Percentiles rank a stretch among this genome's conserved stretches.
Evolutionary conservation across 2,113 vertebrate species (phyloP).

Genomic region (Mormoops blainvillei): DNA sequence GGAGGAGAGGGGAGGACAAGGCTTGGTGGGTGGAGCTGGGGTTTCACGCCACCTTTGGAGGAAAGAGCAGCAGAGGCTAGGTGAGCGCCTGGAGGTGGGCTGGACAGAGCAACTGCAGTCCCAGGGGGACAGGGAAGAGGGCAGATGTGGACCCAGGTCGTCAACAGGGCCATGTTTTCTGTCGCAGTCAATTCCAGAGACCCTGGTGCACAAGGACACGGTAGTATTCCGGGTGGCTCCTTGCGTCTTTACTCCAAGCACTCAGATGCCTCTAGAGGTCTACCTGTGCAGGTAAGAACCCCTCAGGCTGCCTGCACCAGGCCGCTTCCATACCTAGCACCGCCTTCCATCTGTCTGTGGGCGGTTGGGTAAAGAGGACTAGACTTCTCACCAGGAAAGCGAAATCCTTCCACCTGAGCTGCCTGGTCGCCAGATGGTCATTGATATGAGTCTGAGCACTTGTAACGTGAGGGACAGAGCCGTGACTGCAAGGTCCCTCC

Average conservation of each 20-base stretch:
- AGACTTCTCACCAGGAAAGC: background rate
- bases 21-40: accelerated
- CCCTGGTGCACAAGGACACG: constrained; percentile 85
- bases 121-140: too few relatives aligned
- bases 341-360: background rate
- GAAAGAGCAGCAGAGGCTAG: background rate
- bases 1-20: accelerated
- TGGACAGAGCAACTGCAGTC: background rate
- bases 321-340: accelerated
- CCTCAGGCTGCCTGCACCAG: accelerated
- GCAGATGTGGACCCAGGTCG: accelerated
- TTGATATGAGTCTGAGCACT: accelerated
- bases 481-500: accelerated
- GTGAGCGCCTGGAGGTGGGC: background rate
- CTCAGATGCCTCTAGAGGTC: constrained; percentile 82
- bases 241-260: constrained; percentile 94
- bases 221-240: constrained; percentile 90
- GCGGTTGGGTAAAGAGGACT: accelerated
- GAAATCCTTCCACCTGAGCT: background rate
- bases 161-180: accelerated
- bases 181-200: constrained; percentile 81
- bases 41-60: accelerated
- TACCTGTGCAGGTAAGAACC: constrained; percentile 84
- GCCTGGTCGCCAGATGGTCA: background rate
- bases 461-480: accelerated